Percentiles rank a stretch among this genome's conserved stretches.
These are phyloP conservation scores for Orthonyx spaldingii DNA, from an alignment of 2,113 vertebrate species.

Conservation along the genomic window DNA sequence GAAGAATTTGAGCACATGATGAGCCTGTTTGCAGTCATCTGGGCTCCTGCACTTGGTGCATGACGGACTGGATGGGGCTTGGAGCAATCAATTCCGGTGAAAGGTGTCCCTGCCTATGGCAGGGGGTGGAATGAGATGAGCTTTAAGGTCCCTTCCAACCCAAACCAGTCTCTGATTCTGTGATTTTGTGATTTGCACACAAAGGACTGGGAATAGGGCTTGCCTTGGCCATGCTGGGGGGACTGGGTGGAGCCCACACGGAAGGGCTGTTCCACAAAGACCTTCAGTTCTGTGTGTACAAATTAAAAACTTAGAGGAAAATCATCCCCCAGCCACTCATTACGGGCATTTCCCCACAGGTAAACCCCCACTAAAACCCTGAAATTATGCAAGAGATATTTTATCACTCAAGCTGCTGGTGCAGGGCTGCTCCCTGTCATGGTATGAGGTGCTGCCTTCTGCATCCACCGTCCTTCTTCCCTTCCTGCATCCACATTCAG, in stretches of 20 bases:
- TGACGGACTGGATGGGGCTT: not conserved
- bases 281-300: not conserved
- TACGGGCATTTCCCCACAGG: accelerated
- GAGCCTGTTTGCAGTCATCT: not conserved
- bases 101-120: not conserved
- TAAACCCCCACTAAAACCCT: not conserved
- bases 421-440: not conserved
- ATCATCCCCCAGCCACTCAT: not conserved
- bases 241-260: not conserved
- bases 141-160: not conserved
- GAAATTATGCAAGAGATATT: not conserved
- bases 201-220: not conserved
- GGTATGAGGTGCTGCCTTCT: not conserved
- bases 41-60: not conserved
- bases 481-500: not conserved
- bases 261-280: not conserved
- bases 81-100: not conserved
- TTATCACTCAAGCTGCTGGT: accelerated
- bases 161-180: not conserved
- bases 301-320: not conserved
- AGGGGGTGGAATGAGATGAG: not conserved
- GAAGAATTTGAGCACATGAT: not conserved
- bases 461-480: not conserved
- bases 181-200: not conserved
- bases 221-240: not conserved